phyloP scores from a whole-genome alignment of 2,113 vertebrate species.

The Emydura subglobosa region DNA sequence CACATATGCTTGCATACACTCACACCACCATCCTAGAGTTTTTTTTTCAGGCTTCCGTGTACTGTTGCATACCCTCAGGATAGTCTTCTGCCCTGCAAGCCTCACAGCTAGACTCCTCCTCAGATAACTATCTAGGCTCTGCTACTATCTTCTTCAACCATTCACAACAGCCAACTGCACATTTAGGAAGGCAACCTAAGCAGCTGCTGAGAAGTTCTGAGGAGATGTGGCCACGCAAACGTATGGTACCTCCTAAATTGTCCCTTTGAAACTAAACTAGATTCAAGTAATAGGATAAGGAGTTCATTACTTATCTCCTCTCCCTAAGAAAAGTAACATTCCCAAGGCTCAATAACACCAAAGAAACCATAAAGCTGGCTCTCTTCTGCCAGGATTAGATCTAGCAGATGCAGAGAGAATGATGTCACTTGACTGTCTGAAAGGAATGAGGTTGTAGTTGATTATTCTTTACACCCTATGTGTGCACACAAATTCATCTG shows the following conservation, averaged over 20 bases:
- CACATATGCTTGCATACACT: background rate
- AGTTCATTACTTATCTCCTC: background rate
- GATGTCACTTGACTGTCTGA: background rate
- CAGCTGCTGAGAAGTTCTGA: background rate
- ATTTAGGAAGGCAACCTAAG: background rate
- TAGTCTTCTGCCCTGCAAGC: background rate
- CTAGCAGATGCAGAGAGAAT: background rate
- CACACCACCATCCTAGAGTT: conserved; percentile 51
- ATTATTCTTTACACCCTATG: background rate
- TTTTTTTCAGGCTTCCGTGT: conserved; percentile 13
- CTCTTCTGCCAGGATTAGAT: background rate
- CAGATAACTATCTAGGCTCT: background rate
- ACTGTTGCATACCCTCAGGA: background rate
- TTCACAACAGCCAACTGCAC: background rate
- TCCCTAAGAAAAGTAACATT: background rate
- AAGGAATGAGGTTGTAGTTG: background rate
- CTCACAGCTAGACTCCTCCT: background rate
- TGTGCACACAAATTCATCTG: background rate
- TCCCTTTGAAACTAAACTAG: background rate
- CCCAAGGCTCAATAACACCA: background rate
- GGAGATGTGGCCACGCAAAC: accelerated
- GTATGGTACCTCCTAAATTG: background rate
- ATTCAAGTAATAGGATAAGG: conserved; percentile 13
- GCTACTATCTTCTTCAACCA: background rate
- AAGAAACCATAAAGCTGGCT: background rate